Conservation (phyloP, 2,113 vertebrate genomes). For the Scomber scombrus region DNA sequence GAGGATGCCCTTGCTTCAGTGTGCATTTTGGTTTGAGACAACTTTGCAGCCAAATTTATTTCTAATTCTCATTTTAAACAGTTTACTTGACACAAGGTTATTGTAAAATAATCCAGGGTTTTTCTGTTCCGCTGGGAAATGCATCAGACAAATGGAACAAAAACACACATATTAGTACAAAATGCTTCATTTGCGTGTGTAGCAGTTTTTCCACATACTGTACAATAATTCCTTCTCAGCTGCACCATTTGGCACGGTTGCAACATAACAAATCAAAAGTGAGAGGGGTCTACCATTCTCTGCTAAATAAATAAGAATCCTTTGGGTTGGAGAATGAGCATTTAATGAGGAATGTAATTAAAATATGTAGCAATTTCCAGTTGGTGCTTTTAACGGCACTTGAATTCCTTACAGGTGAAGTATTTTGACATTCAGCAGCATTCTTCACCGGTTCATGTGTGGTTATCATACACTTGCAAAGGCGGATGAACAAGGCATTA, state of each 20-base stretch:
- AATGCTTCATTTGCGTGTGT: constrained; percentile 3
- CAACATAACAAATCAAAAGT: background rate
- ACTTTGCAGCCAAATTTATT: background rate
- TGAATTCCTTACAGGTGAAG: constrained; percentile 1
- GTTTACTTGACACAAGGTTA: background rate
- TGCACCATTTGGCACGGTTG: constrained; percentile 20
- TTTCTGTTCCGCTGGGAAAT: constrained; percentile 13
- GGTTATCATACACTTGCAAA: background rate
- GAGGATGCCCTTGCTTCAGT: background rate
- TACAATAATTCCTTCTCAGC: background rate
- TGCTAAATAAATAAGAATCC: too few relatives aligned
- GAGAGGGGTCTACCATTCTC: background rate
- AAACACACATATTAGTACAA: constrained; percentile 15
- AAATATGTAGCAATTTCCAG: background rate
- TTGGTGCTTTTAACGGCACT: background rate
- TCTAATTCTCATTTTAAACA: background rate
- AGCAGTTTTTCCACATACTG: background rate
- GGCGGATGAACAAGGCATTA: constrained; percentile 1
- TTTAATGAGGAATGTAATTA: background rate
- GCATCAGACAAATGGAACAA: constrained; percentile 13
- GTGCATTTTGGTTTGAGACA: background rate
- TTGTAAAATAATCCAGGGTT: background rate
- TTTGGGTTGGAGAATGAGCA: too few relatives aligned
- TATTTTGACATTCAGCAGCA: constrained; percentile 1
- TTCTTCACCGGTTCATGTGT: background rate